Evolutionary conservation across 2,797 vertebrate genomes (phyloP).

Genomic region (Cichlasoma orientale): DNA sequence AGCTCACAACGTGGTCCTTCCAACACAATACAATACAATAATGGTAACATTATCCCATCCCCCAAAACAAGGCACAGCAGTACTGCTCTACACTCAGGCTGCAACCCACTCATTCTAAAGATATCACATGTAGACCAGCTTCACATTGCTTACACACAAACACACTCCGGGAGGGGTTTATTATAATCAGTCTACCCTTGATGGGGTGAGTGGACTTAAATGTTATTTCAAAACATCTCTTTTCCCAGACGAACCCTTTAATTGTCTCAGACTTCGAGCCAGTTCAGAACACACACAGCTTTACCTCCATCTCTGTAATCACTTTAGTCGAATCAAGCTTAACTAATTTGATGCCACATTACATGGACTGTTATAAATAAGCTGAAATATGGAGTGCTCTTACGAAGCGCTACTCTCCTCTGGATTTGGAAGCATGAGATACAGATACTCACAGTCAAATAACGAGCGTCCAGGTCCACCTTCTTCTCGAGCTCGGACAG

Average conservation of each 20-base stretch:
- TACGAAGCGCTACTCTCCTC: not conserved
- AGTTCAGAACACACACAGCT: constrained; percentile 22
- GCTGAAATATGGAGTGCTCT: not conserved
- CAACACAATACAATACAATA: constrained; percentile 57
- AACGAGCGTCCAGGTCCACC: constrained; percentile 95
- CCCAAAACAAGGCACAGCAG: constrained; percentile 65
- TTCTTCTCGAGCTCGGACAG: constrained; percentile 98
- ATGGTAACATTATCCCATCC: constrained; percentile 63
- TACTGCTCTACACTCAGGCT: constrained; percentile 63
- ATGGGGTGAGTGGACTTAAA: constrained; percentile 47
- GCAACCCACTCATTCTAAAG: constrained; percentile 84
- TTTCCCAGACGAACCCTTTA: constrained; percentile 7
- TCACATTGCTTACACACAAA: constrained; percentile 43
- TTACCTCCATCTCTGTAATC: constrained; percentile 10
- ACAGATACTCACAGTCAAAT: constrained; percentile 91
- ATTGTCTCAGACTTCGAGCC: constrained; percentile 30
- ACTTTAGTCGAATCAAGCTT: constrained; percentile 3
- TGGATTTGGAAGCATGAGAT: not conserved
- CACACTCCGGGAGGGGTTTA: constrained; percentile 45
- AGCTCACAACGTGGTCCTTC: constrained; percentile 32
- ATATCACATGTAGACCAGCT: constrained; percentile 78
- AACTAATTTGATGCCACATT: constrained; percentile 5
- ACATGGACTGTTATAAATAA: not conserved
- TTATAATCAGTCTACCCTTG: constrained; percentile 57
- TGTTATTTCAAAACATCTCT: constrained; percentile 36